Conservation (phyloP, 1,140 invertebrate genomes). For the Calephelis nemesis region DNA sequence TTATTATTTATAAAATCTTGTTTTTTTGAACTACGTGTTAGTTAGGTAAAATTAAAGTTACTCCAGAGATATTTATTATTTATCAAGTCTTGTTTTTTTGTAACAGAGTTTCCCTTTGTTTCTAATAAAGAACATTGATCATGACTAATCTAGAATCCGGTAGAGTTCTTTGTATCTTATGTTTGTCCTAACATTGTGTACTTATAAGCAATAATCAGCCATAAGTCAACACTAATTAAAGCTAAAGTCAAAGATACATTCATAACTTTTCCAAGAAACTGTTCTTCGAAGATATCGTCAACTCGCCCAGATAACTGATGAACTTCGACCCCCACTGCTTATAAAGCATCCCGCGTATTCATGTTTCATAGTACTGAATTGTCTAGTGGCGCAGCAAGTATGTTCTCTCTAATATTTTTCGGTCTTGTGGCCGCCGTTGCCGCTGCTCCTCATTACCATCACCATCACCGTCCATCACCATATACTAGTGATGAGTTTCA, state of each 20-base stretch:
- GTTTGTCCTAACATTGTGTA: no score
- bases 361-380: not conserved
- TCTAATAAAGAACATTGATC: no score
- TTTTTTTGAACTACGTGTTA: no score
- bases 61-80: no score
- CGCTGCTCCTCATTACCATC: constrained; percentile 29
- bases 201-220: not conserved
- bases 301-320: constrained; percentile 7
- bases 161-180: no score
- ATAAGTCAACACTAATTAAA: not conserved
- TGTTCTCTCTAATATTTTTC: constrained; percentile 27
- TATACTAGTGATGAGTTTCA: not conserved
- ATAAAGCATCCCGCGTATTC: not conserved
- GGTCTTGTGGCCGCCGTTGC: constrained; percentile 26
- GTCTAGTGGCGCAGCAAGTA: constrained; percentile 5
- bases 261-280: not conserved
- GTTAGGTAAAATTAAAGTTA: no score
- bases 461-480: constrained; percentile 4
- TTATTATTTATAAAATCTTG: no score
- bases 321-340: constrained; percentile 4
- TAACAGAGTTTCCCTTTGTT: no score
- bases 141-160: no score
- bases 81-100: no score
- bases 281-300: constrained; percentile 3
- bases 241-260: not conserved